phyloP scores from a whole-genome alignment of 2,797 vertebrate species.

The Scomberomorus guttatus region DNA sequence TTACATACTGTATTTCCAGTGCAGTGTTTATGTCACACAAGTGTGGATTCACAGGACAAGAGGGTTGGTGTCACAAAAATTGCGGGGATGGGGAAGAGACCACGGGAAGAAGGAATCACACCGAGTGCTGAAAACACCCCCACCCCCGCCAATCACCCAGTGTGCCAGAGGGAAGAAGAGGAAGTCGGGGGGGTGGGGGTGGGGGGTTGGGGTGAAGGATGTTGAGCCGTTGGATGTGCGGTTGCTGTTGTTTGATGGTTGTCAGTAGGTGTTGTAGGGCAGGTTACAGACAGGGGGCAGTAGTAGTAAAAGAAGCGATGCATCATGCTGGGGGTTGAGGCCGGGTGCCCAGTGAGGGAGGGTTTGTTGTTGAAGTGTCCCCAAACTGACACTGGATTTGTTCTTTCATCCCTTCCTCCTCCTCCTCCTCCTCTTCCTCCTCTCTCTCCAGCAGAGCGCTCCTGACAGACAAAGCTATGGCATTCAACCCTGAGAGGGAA shows the following conservation, averaged over 20 bases:
- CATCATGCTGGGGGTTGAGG: conserved; percentile 81
- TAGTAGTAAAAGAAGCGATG: conserved; percentile 70
- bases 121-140: conserved; percentile 42
- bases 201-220: conserved; percentile 29
- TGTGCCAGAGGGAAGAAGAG: conserved; percentile 55
- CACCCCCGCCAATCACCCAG: conserved; percentile 36
- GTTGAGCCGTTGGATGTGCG: background rate
- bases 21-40: conserved; percentile 81
- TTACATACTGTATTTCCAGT: conserved; percentile 85
- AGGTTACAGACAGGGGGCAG: conserved; percentile 55
- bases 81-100: conserved; percentile 30
- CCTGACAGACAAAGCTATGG: conserved; percentile 68
- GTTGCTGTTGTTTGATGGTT: conserved; percentile 20
- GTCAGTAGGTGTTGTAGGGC: conserved; percentile 34
- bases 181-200: conserved; percentile 18
- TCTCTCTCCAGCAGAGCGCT: conserved; percentile 75
- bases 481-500: conserved; percentile 62
- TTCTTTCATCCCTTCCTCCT: conserved; percentile 65
- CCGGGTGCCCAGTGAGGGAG: conserved; percentile 64
- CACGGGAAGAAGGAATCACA: conserved; percentile 57
- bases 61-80: conserved; percentile 61
- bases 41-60: conserved; percentile 71
- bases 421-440: conserved; percentile 53
- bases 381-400: conserved; percentile 62
- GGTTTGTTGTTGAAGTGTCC: conserved; percentile 58